Evolutionary conservation across 2,113 vertebrate species (phyloP).

Genomic region (Probosciger aterrimus): DNA sequence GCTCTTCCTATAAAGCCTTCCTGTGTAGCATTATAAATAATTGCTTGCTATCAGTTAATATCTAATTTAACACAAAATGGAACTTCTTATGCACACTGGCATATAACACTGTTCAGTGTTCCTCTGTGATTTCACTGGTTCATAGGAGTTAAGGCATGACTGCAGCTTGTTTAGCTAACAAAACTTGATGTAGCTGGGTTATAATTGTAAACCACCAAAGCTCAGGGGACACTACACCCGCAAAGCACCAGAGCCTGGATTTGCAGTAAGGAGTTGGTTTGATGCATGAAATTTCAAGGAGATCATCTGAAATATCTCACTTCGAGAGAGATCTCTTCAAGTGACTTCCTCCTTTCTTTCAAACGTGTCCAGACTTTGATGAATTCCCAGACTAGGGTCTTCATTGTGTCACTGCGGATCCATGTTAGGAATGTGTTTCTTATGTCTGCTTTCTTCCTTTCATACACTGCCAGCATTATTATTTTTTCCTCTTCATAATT

Average conservation of each 20-base stretch:
- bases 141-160: neutral
- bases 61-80: neutral
- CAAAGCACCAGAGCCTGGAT: neutral
- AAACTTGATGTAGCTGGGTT: neutral
- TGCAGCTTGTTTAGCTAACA: neutral
- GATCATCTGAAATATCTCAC: neutral
- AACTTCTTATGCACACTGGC: neutral
- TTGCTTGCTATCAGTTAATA: neutral
- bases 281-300: neutral
- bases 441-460: constrained; percentile 46
- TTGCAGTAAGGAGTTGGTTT: neutral
- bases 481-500: neutral
- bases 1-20: neutral
- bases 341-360: constrained; percentile 12
- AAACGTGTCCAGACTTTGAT: neutral
- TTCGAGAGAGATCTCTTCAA: neutral
- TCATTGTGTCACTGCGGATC: constrained; percentile 32
- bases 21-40: neutral
- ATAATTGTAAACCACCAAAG: neutral
- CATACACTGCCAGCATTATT: neutral
- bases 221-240: neutral
- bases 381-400: neutral
- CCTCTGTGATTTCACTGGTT: neutral
- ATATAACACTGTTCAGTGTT: neutral
- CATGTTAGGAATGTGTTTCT: constrained; percentile 51